Base-by-base conservation (phyloP, 2,797 vertebrate genomes). In the Staurois parvus region DNA sequence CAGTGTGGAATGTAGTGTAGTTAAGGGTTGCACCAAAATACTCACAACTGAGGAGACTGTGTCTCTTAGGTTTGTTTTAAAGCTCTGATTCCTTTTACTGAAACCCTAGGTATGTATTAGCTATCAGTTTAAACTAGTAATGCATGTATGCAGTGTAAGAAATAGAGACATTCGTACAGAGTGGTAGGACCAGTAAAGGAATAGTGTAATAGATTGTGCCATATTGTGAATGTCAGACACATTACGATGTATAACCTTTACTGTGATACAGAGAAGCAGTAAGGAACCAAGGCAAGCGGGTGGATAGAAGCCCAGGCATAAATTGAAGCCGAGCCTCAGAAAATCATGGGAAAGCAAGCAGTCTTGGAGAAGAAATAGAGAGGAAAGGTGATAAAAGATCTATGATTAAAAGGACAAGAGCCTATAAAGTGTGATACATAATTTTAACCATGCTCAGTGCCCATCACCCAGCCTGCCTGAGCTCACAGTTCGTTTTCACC, bases 211-310 rank as follows among this genome's bases (percentile, higher is more conserved):
- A 29, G 62, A 66, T 73, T 62, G 78, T 62, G 78, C 30, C 78
- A 69, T 84, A 85, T 81, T 81, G 84, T 75, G 84, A 81, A 81
- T 81, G 84, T 85, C 84, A 85, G 78, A 80, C 37, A 81, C 84
- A 75, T 81, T 69, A 81, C 64, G 78, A 85, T 76, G 78, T 76
- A 70, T 81, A 81, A 85, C 78, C 78, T 81, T 81, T 85, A 81
- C 72, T 48, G 42, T 56, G n/a, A 66, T 66, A 70, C 66, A 56
- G 5, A 37, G 70, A 48, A 48, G 72, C 45, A 8, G 76, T 28
- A 24, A 37, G 32, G 29, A 75, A 70, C 15, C 42, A 62, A 68
- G 72, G 80, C 28, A 34, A n/a, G 13, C 2, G 1, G 40, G 10
- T 15, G 29, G 19, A 34, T 26, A 40, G 73, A 66, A 42, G 32